Conservation (phyloP, 2,888 invertebrate genomes). For the Lordiphosa andalusiaca region DNA sequence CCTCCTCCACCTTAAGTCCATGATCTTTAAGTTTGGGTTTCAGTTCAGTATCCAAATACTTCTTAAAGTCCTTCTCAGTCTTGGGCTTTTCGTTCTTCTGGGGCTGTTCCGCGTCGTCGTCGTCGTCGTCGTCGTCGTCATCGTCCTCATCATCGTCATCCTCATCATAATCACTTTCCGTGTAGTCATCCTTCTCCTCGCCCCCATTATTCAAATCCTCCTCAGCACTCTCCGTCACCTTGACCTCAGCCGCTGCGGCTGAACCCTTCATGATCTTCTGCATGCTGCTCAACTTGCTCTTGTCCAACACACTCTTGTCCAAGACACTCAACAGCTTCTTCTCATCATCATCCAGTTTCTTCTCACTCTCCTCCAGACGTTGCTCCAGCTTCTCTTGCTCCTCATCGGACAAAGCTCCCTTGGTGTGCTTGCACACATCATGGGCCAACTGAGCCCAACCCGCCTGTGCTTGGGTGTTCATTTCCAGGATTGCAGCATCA, state of each 20-base stretch:
- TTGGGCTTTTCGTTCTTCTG: conserved; percentile 44
- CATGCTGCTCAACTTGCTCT: conserved; percentile 59
- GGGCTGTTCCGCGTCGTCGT: conserved; percentile 64
- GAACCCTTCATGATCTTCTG: conserved; percentile 69
- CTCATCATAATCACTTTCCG: conserved; percentile 79
- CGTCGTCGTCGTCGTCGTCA: conserved; percentile 79
- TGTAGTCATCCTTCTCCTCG: conserved; percentile 74
- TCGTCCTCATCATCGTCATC: conserved; percentile 80
- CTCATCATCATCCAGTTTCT: conserved; percentile 69
- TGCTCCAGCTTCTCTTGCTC: conserved; percentile 49
- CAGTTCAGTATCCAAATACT: conserved; percentile 41
- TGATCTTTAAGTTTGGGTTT: conserved; percentile 66
- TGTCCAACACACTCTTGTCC: conserved; percentile 68
- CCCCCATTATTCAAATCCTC: conserved; percentile 69
- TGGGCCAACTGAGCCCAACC: conserved; percentile 77
- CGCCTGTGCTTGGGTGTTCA: conserved; percentile 56
- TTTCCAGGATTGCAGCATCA: conserved; percentile 50
- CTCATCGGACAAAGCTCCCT: conserved; percentile 24
- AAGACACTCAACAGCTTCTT: conserved; percentile 67
- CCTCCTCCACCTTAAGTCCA: conserved; percentile 75
- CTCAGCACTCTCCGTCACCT: conserved; percentile 49
- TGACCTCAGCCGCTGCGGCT: conserved; percentile 35
- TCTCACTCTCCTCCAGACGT: conserved; percentile 62
- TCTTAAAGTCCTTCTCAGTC: conserved; percentile 22
- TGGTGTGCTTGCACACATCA: conserved; percentile 76